Evolutionary conservation across 1,140 invertebrate genomes (phyloP), one percentile per base, ranked within the genome.

Genomic region (Sarcophaga bullata): DNA sequence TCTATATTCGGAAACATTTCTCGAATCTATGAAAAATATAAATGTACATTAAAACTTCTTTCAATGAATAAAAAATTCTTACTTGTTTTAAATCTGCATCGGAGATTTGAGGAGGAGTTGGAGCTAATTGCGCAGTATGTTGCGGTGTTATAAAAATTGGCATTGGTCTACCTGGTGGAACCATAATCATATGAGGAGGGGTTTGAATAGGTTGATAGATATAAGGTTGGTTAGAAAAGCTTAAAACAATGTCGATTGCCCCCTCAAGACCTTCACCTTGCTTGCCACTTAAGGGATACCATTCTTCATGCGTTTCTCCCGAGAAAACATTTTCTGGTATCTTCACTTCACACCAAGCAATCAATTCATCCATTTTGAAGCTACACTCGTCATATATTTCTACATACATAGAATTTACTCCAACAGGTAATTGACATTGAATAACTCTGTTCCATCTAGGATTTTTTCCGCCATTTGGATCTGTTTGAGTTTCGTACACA

Each of bases 1-100:
- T 99, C 97, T 88, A 98, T 94, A 88, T 95, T 96, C 19, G 98
- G 97, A 91, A 99, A 99, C 97, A 99, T 98, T 91, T 98, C 97
- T 86, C 95, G 93, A 82, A 99, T 94, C 95, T 97, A 91, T 19
- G 19, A 68, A 25, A 68, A 81, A 81, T 15, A 15, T 47, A 9
- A 81, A 84, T 82, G 82, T 10, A 8, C 54, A 37, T 50, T 80
- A 25, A 54, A 37, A 48, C 25, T 54, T 13, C 48, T 17, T 50
- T 37, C 15, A 47, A 13, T 25, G 15, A 25, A 8, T 73, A 73
- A 13, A 73, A 73, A 9, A 10, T 62, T 82, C 58, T 83, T 90
- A 95, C 94, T 92, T 95, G 95, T 91, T 95, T 95, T 17, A 96
- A 91, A 88, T 97, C 95, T 80, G 94, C 93, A 85, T 95, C 94